Evolutionary conservation across 2,888 invertebrate genomes (phyloP), one percentile per base, ranked within the genome.

Genomic region (Caenorhabditis japonica): DNA sequence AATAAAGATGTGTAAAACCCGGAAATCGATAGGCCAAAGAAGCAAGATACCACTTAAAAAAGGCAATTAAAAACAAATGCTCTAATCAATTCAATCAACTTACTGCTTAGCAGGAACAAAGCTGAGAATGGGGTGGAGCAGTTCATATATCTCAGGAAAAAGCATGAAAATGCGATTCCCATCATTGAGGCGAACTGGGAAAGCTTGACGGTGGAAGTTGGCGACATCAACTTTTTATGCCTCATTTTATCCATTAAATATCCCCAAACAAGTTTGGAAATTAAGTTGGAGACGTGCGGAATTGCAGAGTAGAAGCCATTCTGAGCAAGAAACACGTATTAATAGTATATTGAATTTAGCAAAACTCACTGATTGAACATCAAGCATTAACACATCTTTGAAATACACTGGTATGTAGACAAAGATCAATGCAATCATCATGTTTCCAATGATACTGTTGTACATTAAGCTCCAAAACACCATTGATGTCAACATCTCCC

Each of bases 1-100:
- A 85, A 59, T 43, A 85, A 55, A 4, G 79, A 76, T 7, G 84
- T 85, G 55, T 80, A 82, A 62, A 85, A 85, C 19, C 85, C 85
- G 33, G 83, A 77, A 25, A 84, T 81, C 1, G 75, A 77, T 15
- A 78, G 36, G 0, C 76, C 77, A 43, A 85, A 83, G 15, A 72
- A 77, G 4, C 62, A 68, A 10, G 76, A 76, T 5, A 83, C 69
- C 12, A 25, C 72, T 72, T 41, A 21, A 71, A 61, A 19, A n/a
- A 3, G n/a, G 3, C 15, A 1, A 12, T 41, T 27, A 10, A 27
- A 25, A 4, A n/a, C 19, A 0, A 19, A 7, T 5, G 10, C n/a
- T n/a, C n/a, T n/a, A n/a, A n/a, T n/a, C n/a, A n/a, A n/a, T n/a
- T n/a, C n/a, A n/a, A n/a, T n/a, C n/a, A 13, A 72, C 64, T 53